Base-by-base conservation (phyloP, 1,140 invertebrate genomes). In the Psilanteris sp. region DNA sequence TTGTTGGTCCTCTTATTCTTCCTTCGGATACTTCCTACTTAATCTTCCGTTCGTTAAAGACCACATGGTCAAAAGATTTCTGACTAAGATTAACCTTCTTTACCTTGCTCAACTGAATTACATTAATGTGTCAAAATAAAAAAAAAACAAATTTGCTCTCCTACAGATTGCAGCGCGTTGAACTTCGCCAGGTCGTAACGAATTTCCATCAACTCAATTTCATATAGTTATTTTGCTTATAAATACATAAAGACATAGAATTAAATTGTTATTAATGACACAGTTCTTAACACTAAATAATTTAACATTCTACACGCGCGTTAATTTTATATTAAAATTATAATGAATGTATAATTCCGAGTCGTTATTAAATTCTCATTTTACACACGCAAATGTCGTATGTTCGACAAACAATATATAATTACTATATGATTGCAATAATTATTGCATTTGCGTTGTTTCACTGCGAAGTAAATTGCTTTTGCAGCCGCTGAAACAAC, bases 41-140 rank as follows among this genome's bases (percentile, higher is more conserved):
- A 59, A 66, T 74, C 81, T 79, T 78, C 77, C 77, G 44, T 79
- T 81, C 59, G 72, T 79, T 81, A 74, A 52, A 78, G 72, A 68
- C 37, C 67, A 64, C 75, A 68, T 54, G 73, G 66, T 50, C 71
- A 71, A 52, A 52, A 78, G 81, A 84, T 82, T 84, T 82, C 82
- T 78, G 52, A 62, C 66, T 68, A 79, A 79, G 81, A 84, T 84
- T 77, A 82, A 46, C 22, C 32, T 64, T 67, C 68, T 44, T 79
- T 48, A 73, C 61, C 77, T 80, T 76, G 76, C 54, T 79, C 61
- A 62, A 68, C 54, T 61, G 41, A 68, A 79, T 81, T 34, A 57
- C 68, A 68, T n/a, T n/a, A n/a, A n/a, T n/a, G n/a, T n/a, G n/a
- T n/a, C n/a, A n/a, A n/a, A n/a, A n/a, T n/a, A n/a, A n/a, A n/a